Conservation (phyloP, 1,140 invertebrate genomes). For the Lutraria rhynchaena region DNA sequence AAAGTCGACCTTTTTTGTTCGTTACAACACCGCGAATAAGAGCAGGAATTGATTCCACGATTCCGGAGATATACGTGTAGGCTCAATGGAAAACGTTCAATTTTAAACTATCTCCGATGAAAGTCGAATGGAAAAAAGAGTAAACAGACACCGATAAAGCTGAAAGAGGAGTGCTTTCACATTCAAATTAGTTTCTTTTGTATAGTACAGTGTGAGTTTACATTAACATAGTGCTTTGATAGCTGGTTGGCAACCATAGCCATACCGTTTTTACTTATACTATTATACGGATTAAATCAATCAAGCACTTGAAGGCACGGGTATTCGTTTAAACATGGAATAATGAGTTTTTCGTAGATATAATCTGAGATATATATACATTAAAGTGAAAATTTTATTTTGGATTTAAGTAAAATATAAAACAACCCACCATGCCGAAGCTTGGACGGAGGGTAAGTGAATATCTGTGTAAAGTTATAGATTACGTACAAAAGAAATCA, state of each 20-base stretch:
- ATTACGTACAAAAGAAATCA: too few species aligned
- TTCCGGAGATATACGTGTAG: constrained; percentile 23
- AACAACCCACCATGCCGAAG: constrained; percentile 34
- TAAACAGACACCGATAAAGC: constrained; percentile 54
- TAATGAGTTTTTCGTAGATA: constrained; percentile 41
- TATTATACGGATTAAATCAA: constrained; percentile 36
- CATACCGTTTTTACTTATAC: constrained; percentile 38
- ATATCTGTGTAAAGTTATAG: too few species aligned
- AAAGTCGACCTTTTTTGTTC: constrained; percentile 43
- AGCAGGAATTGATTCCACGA: constrained; percentile 3
- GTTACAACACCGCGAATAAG: background rate
- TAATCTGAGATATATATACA: background rate
- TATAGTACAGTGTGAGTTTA: constrained; percentile 42
- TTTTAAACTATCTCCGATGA: constrained; percentile 45
- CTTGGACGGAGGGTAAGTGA: constrained; percentile 42
- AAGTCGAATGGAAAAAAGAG: constrained; percentile 38
- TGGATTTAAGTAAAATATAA: background rate
- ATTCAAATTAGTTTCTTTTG: constrained; percentile 56
- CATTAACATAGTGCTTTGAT: constrained; percentile 40
- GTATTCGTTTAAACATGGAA: constrained; percentile 36
- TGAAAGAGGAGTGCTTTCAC: constrained; percentile 40
- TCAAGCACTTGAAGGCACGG: constrained; percentile 26
- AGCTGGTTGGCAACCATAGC: constrained; percentile 45
- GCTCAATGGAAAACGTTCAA: constrained; percentile 23
- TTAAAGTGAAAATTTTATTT: background rate